Base-by-base conservation (phyloP, 2,113 vertebrate genomes). In the Perognathus longimembris region DNA sequence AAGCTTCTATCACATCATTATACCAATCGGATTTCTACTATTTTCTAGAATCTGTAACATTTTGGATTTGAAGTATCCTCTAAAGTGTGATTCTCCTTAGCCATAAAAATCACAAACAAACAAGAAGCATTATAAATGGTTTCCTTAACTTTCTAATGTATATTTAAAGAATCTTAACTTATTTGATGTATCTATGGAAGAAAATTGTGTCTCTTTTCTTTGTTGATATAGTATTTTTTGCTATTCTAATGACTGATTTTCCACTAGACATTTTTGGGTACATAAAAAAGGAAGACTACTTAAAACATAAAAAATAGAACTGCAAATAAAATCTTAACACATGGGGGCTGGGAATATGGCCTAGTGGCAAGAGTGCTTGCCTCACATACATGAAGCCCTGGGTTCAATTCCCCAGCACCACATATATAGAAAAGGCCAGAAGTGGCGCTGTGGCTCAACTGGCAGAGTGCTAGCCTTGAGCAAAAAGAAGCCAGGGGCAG, bases 111-210 rank as follows among this genome's bases (percentile, higher is more conserved):
- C 12, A 83, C 12, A 80, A 40, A 63, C 63, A 86, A 70, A 36
- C 18, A 76, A 42, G 20, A 38, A 69, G 38, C n/a, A 24, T 38
- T 15, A 69, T 75, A 63, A 36, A 67, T 82, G 71, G 11, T 66
- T 42, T 61, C 22, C 69, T 85, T 87, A 50, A 36, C 88, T 90
- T 42, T 64, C 5, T 71, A 78, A 45, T 22, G 76, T 21, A 28
- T 28, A 50, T 26, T 95, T 92, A n/a, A n/a, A n/a, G n/a, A n/a
- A 1, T 90, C 34, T 17, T 83, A 79, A 74, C 75, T 79, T 92
- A 64, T 34, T 70, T 90, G 32, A 4, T 69, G 57, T 73, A 54
- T 50, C 20, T 20, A 71, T 67, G n/a, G 15, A 85, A 88, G 42
- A 28, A 50, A 61, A 67, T 9, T 66, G 28, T 7, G 79, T 66